phyloP scores from a whole-genome alignment of 1,140 invertebrate species.

The Reticulitermes speratus region DNA sequence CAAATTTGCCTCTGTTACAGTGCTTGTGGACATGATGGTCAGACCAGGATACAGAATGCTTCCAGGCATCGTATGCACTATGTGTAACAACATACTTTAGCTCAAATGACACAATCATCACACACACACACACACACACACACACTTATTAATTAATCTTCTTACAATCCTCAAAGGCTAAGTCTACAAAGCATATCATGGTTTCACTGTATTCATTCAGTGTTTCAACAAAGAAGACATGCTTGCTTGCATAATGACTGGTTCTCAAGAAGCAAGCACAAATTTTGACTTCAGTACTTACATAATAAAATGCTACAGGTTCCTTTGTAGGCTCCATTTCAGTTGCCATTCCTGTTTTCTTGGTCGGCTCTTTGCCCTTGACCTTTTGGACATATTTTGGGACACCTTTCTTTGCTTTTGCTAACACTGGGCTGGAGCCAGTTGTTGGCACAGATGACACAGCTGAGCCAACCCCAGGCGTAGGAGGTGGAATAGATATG shows the following conservation, averaged over 20 bases:
- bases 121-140: no score
- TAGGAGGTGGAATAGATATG: constrained; percentile 12
- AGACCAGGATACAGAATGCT: no score
- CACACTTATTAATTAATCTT: no score
- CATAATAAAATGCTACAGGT: constrained; percentile 30
- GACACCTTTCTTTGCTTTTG: constrained; percentile 24
- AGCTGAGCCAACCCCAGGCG: not conserved
- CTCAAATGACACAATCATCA: no score
- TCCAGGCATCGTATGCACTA: no score
- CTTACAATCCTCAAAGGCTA: no score
- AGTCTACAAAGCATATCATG: not conserved
- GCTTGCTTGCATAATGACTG: not conserved
- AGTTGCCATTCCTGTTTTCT: constrained; percentile 19
- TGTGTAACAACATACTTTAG: no score
- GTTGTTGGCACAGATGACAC: not conserved
- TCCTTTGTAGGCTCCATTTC: constrained; percentile 24
- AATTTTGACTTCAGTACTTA: constrained; percentile 27
- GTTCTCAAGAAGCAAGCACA: not conserved
- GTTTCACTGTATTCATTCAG: not conserved
- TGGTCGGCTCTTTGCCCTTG: constrained; percentile 19
- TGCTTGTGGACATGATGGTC: no score
- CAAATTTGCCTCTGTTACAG: no score
- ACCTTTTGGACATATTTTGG: not conserved
- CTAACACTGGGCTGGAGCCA: not conserved
- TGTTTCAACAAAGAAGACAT: not conserved